Evolutionary conservation across 2,888 invertebrate species (phyloP), one percentile per base, ranked within the genome.

Genomic region (Caenorhabditis sulstoni): DNA sequence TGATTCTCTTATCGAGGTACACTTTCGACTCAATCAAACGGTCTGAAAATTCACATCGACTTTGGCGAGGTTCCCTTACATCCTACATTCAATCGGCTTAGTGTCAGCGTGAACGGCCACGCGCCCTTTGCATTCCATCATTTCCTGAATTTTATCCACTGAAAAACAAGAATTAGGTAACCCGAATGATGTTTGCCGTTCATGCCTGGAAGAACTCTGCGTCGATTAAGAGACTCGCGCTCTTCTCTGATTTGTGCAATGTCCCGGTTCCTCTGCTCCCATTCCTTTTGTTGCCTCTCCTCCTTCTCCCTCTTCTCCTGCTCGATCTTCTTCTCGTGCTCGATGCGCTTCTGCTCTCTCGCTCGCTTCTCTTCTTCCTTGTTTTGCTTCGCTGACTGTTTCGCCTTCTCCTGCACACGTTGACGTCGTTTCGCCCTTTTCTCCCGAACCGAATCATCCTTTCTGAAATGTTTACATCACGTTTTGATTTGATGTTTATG

Each of bases 1-100:
- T 41, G 41, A 66, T 12, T 14, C 66, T 53, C 9, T 22, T 20
- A 3, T 55, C 57, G 1, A 66, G 22, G 47, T 29, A 66, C 14
- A 57, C 0, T 7, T 47, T 66, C 5, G 66, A 45, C 1, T 45
- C 37, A 14, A 57, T 47, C 3, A 47, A 3, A 37, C 45, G 55
- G 55, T 57, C 66, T 66, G 45, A 18, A 65, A 45, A 7, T 29
- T n/a, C n/a, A n/a, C n/a, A n/a, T n/a, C n/a, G n/a, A n/a, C n/a
- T n/a, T n/a, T n/a, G n/a, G n/a, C n/a, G n/a, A n/a, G 20, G 8
- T 20, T 47, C 22, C 22, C 35, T 11, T 16, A 55, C 18, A 8
- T 45, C 52, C 39, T 41, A 20, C 12, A 64, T n/a, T 61, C 49
- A 8, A 41, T 4, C 11, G 3, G 4, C 12, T 1, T 47, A 29